A percentile compares a stretch with the other conserved stretches of the same genome.
Conservation (phyloP, 2,888 invertebrate species). For the Tricholauxania praeusta region DNA sequence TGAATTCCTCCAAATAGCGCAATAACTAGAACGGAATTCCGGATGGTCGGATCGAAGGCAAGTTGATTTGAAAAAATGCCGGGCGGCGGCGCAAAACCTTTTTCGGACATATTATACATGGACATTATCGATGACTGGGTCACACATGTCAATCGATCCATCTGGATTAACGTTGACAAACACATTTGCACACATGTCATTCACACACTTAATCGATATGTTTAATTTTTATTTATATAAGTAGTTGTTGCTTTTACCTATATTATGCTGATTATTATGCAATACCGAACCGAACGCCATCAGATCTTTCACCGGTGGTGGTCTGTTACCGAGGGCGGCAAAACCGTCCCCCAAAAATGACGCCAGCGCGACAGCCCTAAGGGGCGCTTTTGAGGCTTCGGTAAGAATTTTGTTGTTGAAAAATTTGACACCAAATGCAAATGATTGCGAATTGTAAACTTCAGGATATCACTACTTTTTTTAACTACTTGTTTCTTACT, state of each 20-base stretch:
- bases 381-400: constrained; percentile 69
- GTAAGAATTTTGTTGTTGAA: constrained; percentile 68
- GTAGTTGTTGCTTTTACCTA: constrained; percentile 58
- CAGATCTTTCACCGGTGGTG: constrained; percentile 68
- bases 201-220: constrained; percentile 1
- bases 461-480: neutral
- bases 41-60: no score
- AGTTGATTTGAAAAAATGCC: no score
- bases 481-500: neutral
- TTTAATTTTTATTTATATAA: neutral
- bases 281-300: constrained; percentile 69
- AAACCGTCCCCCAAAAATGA: constrained; percentile 69
- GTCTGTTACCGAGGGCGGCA: constrained; percentile 68
- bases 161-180: neutral
- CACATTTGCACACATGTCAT: neutral
- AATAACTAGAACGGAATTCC: no score
- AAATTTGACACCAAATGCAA: constrained; percentile 29
- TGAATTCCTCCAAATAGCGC: no score
- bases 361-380: constrained; percentile 70
- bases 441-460: neutral
- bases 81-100: no score
- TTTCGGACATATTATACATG: no score
- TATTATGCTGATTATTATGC: constrained; percentile 69
- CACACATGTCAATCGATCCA: no score
- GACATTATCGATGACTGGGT: no score